A percentile compares a stretch with the other conserved stretches of the same genome.
phyloP scores from a whole-genome alignment of 2,113 vertebrate species.

The Thunnus thynnus region DNA sequence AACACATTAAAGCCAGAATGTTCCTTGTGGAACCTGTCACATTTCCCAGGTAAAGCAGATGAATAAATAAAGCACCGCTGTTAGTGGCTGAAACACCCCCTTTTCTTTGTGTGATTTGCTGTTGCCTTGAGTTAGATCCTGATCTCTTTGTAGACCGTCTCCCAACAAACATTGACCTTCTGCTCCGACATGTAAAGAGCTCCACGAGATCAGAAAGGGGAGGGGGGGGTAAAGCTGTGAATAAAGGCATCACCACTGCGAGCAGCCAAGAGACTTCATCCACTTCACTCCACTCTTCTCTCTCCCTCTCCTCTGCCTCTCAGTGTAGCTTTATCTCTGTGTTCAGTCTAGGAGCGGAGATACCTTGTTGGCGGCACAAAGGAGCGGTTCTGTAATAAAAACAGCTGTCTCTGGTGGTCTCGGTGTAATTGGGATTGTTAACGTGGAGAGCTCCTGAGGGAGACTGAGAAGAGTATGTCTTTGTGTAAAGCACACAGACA shows the following conservation, averaged over 20 bases:
- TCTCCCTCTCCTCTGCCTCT: conserved; percentile 56
- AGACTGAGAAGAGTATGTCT: conserved; percentile 81
- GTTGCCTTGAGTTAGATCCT: conserved; percentile 73
- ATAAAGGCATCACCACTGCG: conserved; percentile 78
- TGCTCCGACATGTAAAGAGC: conserved; percentile 79
- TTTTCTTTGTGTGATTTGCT: conserved; percentile 67
- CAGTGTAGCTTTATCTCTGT: conserved; percentile 58
- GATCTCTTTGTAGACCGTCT: conserved; percentile 76
- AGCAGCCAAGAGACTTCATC: conserved; percentile 79
- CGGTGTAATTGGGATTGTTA: conserved; percentile 89
- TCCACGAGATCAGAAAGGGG: conserved; percentile 71
- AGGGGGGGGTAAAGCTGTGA: conserved; percentile 59
- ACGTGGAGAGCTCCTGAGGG: conserved; percentile 86
- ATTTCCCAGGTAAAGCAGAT: conserved; percentile 79
- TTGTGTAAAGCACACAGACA: conserved; percentile 86
- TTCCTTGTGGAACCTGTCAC: conserved; percentile 68
- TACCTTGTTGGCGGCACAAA: conserved; percentile 85
- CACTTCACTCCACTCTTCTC: conserved; percentile 69
- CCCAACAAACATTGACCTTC: conserved; percentile 81
- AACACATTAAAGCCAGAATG: conserved; percentile 73
- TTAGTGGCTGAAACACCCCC: conserved; percentile 46
- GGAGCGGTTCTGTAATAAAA: conserved; percentile 86
- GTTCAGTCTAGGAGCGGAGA: conserved; percentile 71
- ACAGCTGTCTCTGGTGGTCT: conserved; percentile 88
- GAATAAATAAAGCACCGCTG: conserved; percentile 74